Evolutionary conservation across 2,888 invertebrate genomes (phyloP).

Genomic region (Halocaridina rubra): DNA sequence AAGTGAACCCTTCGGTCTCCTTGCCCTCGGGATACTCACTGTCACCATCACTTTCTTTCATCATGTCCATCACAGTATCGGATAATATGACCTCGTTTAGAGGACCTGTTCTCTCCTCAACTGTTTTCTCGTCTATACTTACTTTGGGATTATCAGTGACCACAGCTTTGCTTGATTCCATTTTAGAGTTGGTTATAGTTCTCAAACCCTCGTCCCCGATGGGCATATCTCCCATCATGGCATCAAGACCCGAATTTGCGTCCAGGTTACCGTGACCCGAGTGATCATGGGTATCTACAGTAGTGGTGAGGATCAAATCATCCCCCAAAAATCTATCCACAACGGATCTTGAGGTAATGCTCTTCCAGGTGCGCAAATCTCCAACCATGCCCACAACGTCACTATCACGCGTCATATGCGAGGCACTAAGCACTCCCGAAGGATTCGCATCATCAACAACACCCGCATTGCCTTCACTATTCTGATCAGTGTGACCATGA

Average conservation of each 20-base stretch:
- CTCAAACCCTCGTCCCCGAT: background rate
- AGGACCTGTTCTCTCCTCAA: background rate
- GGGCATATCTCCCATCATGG: slow-evolving; percentile 26
- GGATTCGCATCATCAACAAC: background rate
- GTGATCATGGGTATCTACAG: background rate
- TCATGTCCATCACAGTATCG: slow-evolving; percentile 13
- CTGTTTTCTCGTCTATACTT: background rate
- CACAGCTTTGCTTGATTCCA: background rate
- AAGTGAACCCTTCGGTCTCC: background rate
- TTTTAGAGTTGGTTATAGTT: background rate
- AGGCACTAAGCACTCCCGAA: background rate
- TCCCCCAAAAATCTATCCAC: too few species aligned
- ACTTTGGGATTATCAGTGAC: slow-evolving; percentile 5
- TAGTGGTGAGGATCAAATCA: background rate
- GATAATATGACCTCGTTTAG: background rate
- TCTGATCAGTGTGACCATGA: background rate
- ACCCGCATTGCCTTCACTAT: background rate
- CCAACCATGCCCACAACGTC: background rate
- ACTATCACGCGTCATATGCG: background rate
- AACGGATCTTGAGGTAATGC: background rate
- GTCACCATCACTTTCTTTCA: slow-evolving; percentile 2
- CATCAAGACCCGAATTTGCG: background rate
- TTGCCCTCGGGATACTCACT: background rate
- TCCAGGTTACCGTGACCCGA: background rate
- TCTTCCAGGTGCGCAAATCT: background rate